These are phyloP conservation scores for Lophius americanus DNA, from an alignment of 2,797 vertebrate species.

Conservation along the genomic window DNA sequence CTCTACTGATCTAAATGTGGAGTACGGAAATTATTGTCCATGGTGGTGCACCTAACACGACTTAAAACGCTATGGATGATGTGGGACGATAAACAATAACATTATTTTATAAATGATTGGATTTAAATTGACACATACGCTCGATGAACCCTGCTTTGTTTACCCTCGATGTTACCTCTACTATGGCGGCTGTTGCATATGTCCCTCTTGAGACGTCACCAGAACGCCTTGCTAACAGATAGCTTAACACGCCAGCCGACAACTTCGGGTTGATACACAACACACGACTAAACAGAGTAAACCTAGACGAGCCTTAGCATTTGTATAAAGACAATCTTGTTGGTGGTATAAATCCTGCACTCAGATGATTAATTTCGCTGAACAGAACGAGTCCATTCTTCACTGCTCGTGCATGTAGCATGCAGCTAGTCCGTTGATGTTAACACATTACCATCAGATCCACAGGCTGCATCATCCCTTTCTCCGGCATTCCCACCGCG, in stretches of 20 bases:
- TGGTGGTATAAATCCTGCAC: fast-evolving
- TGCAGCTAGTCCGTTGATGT: slow-evolving; percentile 31
- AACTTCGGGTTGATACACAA: neutral
- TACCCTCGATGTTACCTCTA: too few relatives aligned
- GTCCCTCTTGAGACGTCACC: too few relatives aligned
- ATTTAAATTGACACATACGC: too few relatives aligned
- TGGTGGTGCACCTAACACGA: too few relatives aligned
- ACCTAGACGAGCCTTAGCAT: too few relatives aligned
- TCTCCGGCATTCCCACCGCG: slow-evolving; percentile 72
- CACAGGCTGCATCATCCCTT: slow-evolving; percentile 82
- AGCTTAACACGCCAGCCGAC: slow-evolving; percentile 24
- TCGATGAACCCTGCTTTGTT: too few relatives aligned
- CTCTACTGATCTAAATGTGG: too few relatives aligned
- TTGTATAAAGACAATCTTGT: neutral
- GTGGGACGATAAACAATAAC: too few relatives aligned
- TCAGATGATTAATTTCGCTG: neutral
- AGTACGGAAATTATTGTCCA: too few relatives aligned
- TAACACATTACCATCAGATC: slow-evolving; percentile 80
- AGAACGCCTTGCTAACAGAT: neutral
- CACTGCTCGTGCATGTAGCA: slow-evolving; percentile 20
- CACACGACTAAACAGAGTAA: neutral
- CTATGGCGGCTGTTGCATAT: too few relatives aligned
- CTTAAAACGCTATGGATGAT: too few relatives aligned
- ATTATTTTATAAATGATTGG: too few relatives aligned
- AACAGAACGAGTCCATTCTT: neutral